Percentiles rank a stretch among this genome's conserved stretches.
Evolutionary conservation across 1,140 invertebrate species (phyloP).

Genomic region (Brachionus rotundiformis): DNA sequence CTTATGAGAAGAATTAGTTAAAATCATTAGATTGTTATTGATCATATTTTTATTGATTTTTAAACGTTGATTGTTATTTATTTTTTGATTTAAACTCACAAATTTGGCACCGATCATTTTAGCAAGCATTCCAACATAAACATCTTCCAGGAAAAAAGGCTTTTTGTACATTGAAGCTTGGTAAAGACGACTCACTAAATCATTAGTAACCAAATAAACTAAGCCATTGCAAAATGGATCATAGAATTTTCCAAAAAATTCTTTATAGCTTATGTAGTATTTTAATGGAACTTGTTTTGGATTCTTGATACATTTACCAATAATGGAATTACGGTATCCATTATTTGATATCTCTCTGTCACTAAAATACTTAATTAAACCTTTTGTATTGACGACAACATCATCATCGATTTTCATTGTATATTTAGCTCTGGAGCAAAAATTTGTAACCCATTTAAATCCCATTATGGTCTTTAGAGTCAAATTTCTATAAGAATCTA

Average conservation of each 20-base stretch:
- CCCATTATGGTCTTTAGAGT: constrained; percentile 55
- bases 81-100: not conserved
- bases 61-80: no score
- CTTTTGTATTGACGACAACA: constrained; percentile 54
- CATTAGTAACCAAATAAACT: not conserved
- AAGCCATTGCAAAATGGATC: constrained; percentile 1
- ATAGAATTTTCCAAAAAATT: not conserved
- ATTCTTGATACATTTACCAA: not conserved
- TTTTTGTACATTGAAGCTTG: not conserved
- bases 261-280: not conserved
- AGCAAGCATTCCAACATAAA: constrained; percentile 24
- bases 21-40: no score
- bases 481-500: constrained; percentile 54
- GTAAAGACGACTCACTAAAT: not conserved
- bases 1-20: not conserved
- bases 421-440: constrained; percentile 52
- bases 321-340: not conserved
- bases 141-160: constrained; percentile 1
- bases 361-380: not conserved
- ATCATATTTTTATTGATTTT: no score
- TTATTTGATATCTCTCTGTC: not conserved
- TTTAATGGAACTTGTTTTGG: not conserved
- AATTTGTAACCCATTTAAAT: constrained; percentile 53
- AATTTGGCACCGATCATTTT: not conserved
- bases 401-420: constrained; percentile 55